These are phyloP conservation scores for Periophthalmodon schlosseri DNA, from an alignment of 2,113 vertebrate genomes.

Conservation along the genomic window DNA sequence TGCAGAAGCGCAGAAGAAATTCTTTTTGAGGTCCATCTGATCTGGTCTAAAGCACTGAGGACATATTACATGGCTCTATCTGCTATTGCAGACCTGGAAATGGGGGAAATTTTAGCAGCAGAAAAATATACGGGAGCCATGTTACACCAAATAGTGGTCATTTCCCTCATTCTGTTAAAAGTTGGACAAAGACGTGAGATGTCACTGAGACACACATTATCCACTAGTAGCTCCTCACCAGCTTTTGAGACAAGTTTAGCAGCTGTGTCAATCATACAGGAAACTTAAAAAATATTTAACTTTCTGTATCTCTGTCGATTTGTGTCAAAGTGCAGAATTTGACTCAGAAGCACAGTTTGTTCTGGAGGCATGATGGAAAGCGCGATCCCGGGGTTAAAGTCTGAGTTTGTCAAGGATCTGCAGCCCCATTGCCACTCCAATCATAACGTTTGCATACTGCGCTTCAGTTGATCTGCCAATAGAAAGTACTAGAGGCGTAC, in stretches of 20 bases:
- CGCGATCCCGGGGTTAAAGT: background rate
- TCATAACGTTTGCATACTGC: constrained; percentile 11
- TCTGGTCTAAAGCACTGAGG: background rate
- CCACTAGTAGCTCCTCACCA: background rate
- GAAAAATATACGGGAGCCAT: constrained; percentile 7
- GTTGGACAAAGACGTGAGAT: constrained; percentile 5
- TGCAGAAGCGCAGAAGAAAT: background rate
- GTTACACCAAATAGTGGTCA: constrained; percentile 12
- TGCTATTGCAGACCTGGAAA: constrained; percentile 5
- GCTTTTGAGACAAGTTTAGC: background rate
- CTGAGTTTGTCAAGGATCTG: background rate
- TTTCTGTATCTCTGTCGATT: background rate
- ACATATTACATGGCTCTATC: constrained; percentile 8
- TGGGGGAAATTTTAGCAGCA: background rate
- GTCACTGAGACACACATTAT: constrained; percentile 4
- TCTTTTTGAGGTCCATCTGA: constrained; percentile 3
- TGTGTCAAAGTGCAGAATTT: constrained; percentile 11
- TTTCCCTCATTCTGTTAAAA: constrained; percentile 3
- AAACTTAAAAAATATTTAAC: constrained; percentile 25
- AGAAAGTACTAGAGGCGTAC: constrained; percentile 7
- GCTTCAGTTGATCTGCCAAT: constrained; percentile 4
- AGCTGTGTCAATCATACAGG: constrained; percentile 20
- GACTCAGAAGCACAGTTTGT: background rate
- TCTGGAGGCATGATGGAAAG: constrained; percentile 4
- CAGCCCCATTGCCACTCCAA: constrained; percentile 8